A percentile compares a stretch with the other conserved stretches of the same genome.
These are phyloP conservation scores for Macrophya annulata DNA, from an alignment of 2,888 invertebrate species.

Conservation along the genomic window DNA sequence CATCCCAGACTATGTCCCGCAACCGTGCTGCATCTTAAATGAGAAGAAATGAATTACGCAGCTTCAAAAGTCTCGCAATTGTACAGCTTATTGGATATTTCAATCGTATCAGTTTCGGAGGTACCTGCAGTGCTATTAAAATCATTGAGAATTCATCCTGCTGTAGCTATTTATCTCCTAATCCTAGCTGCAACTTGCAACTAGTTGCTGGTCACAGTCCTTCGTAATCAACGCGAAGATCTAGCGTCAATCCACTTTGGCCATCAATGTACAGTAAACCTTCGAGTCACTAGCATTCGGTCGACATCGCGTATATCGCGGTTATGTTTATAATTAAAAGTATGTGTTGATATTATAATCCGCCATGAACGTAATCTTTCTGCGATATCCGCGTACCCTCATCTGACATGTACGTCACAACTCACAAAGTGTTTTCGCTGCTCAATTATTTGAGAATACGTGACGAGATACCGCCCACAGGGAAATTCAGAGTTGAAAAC, in stretches of 20 bases:
- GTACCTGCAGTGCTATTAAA: neutral
- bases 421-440: too few relatives aligned
- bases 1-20: neutral
- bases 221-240: too few relatives aligned
- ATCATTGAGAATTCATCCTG: neutral
- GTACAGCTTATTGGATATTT: neutral
- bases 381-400: too few relatives aligned
- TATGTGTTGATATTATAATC: too few relatives aligned
- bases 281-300: too few relatives aligned
- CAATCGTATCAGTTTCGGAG: neutral
- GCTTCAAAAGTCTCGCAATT: neutral
- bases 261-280: neutral
- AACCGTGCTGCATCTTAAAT: neutral
- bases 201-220: neutral
- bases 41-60: neutral
- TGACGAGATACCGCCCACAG: too few relatives aligned
- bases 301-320: too few relatives aligned
- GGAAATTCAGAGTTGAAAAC: too few relatives aligned
- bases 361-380: too few relatives aligned
- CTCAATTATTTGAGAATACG: too few relatives aligned
- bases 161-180: neutral
- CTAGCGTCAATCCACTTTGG: neutral
- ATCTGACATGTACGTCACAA: too few relatives aligned
- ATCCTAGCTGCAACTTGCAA: neutral
- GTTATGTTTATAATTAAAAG: too few relatives aligned